Evolutionary conservation across 2,888 invertebrate genomes (phyloP), one percentile per base, ranked within the genome.

Genomic region (Hanleya hanleyi): DNA sequence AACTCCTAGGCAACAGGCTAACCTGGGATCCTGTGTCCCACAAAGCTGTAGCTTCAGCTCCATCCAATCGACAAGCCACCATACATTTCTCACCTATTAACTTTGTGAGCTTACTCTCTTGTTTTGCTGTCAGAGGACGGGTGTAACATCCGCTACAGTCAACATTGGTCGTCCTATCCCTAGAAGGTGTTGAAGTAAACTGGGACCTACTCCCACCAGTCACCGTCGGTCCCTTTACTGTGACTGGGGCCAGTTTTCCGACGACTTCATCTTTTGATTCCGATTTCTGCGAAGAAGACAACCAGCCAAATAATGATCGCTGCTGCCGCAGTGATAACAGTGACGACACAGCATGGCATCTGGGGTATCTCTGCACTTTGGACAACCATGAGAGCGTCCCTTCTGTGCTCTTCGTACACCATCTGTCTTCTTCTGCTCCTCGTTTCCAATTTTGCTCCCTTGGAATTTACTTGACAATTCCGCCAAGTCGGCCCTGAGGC

Each of bases 11-110:
- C 6, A 68, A 29, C 2, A 68, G 35, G 1, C 49, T 32, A 1
- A 51, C 68, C 41, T 68, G 68, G 18, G 49, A 26, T 32, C 49
- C 47, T 3, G 67, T 67, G 33, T 68, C 68, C 68, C 68, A 68
- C 33, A 68, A n/a, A 7, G 68, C 68, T 47, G 15, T 35, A 5
- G 49, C 32, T 33, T 50, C 50, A 7, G 50, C 32, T 22, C 51
- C 68, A 50, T 68, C 50, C 35, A 68, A 33, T 12, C 29, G 26
- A 29, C 47, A 68, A 26, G 49, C 26, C 15, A 68, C 50, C 22
- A 68, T 29, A 29, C 50, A 68, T 51, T 68, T 41, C 18, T 49
- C 49, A 22, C 68, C 68, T 33, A 68, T 33, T 41, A 67, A n/a
- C 29, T 47, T 49, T 32, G 36, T 35, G 18, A 68, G 32, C 35